Evolutionary conservation across 2,797 vertebrate species (phyloP), one percentile per base, ranked within the genome.

Genomic region (Tenualosa thibaudeaui): DNA sequence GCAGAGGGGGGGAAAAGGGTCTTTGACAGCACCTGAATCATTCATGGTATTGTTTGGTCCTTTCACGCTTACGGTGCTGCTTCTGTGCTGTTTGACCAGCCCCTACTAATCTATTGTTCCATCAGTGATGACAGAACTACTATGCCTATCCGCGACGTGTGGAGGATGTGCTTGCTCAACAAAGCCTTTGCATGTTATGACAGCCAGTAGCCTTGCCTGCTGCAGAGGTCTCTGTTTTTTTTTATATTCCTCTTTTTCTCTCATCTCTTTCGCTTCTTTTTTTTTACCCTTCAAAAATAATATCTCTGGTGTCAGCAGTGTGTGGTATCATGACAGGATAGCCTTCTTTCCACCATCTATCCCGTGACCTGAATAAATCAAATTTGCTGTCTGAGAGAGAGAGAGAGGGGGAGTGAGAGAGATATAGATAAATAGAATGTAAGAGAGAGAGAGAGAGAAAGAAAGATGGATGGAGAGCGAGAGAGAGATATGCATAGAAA

Each of bases 91-190:
- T 78, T 22, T 78, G 71, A 22, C 15, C 37, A 5, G 40, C 71
- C 71, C 71, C 71, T 78, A 46, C 71, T 43, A 46, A 78, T 78
- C 71, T 78, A 78, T 46, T 78, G 71, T 78, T 46, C 71, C 71
- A 78, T 78, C 71, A 46, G 37, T 7, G 71, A 46, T 46, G 37
- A 10, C 68, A 43, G 68, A 40, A 37, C 37, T 43, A 15, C 31
- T 40, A 31, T 31, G 31, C 31, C 31, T 31, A 37, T 75, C 40
- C 22, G 71, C 40, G 0, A 2, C 13, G 71, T 46, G 71, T 40
- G 71, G 71, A 78, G 71, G 71, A 43, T 78, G 17, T 46, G 71
- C 71, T 75, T 75, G 68, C 68, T 75, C 40, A 78, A 78, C 71
- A 78, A 75, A 46, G 37, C 40, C 71, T 1, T 22, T 22, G 71